A percentile compares a stretch with the other conserved stretches of the same genome.
Conservation (phyloP, 2,888 invertebrate genomes). For the Labia minor region DNA sequence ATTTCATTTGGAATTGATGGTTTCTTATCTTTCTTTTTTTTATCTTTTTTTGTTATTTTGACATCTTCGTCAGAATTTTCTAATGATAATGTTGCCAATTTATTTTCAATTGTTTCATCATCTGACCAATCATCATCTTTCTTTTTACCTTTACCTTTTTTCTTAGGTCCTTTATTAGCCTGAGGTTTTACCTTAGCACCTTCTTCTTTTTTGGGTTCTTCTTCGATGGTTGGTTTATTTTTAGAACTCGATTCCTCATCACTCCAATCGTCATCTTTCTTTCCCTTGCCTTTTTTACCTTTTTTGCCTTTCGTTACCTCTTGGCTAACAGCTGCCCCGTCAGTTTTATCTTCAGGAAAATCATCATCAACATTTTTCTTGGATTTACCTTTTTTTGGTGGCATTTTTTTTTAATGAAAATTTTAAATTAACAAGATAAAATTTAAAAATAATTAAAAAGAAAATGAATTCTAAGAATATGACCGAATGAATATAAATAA, state of each 20-base stretch:
- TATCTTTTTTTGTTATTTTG: conserved; percentile 38
- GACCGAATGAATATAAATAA: too few species aligned
- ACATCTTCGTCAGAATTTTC: conserved; percentile 32
- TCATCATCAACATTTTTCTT: conserved; percentile 26
- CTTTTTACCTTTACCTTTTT: conserved; percentile 27
- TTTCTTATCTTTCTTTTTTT: conserved; percentile 42
- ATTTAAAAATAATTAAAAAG: too few species aligned
- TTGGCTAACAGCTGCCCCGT: conserved; percentile 24
- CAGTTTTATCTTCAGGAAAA: conserved; percentile 21
- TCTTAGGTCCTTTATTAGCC: conserved; percentile 27
- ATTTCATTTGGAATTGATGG: conserved; percentile 13
- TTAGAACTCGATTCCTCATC: conserved; percentile 36
- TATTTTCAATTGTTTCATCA: conserved; percentile 29
- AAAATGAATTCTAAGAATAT: too few species aligned
- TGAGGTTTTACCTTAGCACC: conserved; percentile 27
- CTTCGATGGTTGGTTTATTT: conserved; percentile 19
- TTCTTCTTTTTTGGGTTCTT: conserved; percentile 26
- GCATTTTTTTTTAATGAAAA: conserved; percentile 31
- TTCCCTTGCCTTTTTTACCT: conserved; percentile 26
- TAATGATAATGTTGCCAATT: conserved; percentile 25
- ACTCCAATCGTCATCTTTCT: conserved; percentile 28
- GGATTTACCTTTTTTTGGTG: conserved; percentile 28
- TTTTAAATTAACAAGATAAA: too few species aligned
- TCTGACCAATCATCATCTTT: conserved; percentile 28
- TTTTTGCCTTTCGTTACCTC: conserved; percentile 25